Conservation (phyloP, 2,888 invertebrate species). For the Hyles lineata region DNA sequence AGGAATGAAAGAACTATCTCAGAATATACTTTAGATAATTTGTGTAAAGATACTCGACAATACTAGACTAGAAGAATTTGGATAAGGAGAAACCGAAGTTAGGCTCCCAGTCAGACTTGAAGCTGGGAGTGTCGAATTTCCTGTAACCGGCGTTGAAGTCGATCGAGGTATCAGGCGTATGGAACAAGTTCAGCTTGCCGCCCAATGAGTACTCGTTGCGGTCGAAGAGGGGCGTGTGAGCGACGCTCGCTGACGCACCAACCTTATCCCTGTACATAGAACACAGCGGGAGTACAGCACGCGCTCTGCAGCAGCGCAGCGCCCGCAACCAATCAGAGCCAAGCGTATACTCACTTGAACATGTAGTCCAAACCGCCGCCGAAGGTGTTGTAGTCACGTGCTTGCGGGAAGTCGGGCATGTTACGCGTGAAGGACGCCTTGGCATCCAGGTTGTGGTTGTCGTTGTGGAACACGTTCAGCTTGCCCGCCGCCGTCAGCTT, state of each 20-base stretch:
- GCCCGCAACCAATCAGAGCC: neutral
- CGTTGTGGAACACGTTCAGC: conserved; percentile 53
- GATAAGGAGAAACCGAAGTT: conserved; percentile 47
- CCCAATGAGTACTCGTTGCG: conserved; percentile 56
- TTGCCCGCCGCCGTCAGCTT: conserved; percentile 54
- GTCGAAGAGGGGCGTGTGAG: conserved; percentile 52
- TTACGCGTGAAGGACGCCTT: conserved; percentile 62
- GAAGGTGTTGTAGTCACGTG: conserved; percentile 63
- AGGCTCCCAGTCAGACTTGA: conserved; percentile 54
- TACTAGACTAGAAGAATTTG: conserved; percentile 46
- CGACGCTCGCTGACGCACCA: conserved; percentile 50
- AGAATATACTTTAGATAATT: no score
- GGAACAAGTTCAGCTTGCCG: conserved; percentile 58
- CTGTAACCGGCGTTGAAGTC: conserved; percentile 59
- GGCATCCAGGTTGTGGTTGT: conserved; percentile 56
- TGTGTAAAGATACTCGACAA: no score
- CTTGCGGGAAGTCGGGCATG: conserved; percentile 53
- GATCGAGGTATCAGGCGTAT: conserved; percentile 45
- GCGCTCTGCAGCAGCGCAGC: no score
- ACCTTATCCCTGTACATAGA: conserved; percentile 48
- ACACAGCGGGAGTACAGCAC: neutral
- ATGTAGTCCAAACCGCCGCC: conserved; percentile 64
- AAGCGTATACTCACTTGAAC: conserved; percentile 30
- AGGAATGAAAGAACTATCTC: no score
- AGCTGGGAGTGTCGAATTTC: conserved; percentile 53